Evolutionary conservation across 2,113 vertebrate species (phyloP), one percentile per base, ranked within the genome.

Genomic region (Egretta garzetta): DNA sequence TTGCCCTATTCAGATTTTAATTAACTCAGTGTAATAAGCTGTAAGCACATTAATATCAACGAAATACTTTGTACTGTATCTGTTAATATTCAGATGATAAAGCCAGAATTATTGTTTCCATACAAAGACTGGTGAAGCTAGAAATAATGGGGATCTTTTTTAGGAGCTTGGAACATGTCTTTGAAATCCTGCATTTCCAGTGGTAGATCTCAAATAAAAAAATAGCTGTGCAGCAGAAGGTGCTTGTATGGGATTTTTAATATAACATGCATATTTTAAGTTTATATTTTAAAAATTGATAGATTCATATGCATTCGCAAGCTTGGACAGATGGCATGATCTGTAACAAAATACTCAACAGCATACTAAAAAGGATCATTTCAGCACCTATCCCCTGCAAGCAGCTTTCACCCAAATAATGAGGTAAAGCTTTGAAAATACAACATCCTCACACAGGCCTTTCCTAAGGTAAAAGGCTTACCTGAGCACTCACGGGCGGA

Each of bases 41-140:
- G 81, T 98, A 98, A 98, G 98, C 96, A 97, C 91, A 97, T 98
- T 98, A 98, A 97, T 98, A 97, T 92, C 97, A 96, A 94, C 93
- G 95, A 97, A 97, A 88, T 96, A 76, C 96, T 97, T 97, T 90
- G 75, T 95, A 59, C 52, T 92, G 43, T 92, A 53, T 93, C 80
- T 93, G 93, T 93, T 93, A 96, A 97, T 97, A 94, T 74, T 95
- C 72, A 88, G 90, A 81, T 92, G 95, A 94, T 84, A 97, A 97
- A 96, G 82, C 45, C 62, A 37, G 20, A 84, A 94, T 77, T 82
- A 84, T 94, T 97, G 76, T 97, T 97, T 97, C 93, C 71, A 59
- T 75, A 96, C 87, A 96, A 96, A 97, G 91, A 86, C 75, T 0
- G 18, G 26, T 67, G 50, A 70, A 86, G 88, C 64, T 85, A 50